Conservation (phyloP, 2,113 vertebrate species). For the Rhabdornis inornatus region DNA sequence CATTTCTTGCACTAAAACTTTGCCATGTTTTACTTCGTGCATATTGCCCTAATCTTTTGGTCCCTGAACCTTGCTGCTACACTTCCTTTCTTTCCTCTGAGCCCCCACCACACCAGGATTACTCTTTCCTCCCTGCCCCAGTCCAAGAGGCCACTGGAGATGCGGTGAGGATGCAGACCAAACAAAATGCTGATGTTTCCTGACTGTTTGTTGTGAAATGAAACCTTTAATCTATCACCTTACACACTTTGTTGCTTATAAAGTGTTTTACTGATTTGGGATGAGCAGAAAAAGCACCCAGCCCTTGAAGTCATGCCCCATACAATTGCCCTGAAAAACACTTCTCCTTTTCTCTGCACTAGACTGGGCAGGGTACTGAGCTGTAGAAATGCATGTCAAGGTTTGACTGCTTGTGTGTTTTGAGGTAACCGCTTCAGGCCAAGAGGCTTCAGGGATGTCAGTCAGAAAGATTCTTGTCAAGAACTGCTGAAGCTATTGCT, state of each 20-base stretch:
- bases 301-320: not conserved
- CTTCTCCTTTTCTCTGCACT: not conserved
- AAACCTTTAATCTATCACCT: not conserved
- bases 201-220: not conserved
- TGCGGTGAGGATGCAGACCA: not conserved
- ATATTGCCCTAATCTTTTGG: not conserved
- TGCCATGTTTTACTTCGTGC: not conserved
- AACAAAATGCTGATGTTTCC: not conserved
- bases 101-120: not conserved
- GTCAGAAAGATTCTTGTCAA: not conserved
- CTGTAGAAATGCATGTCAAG: not conserved
- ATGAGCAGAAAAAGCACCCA: rapidly evolving
- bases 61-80: not conserved
- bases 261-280: not conserved
- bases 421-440: rapidly evolving
- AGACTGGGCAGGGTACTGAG: not conserved
- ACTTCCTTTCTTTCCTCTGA: not conserved
- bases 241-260: not conserved
- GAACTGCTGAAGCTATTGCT: not conserved
- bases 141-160: not conserved
- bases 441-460: not conserved
- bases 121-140: not conserved
- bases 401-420: not conserved
- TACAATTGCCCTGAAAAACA: not conserved
- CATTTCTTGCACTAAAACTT: not conserved